Evolutionary conservation across 2,797 vertebrate species (phyloP).

Genomic region (Anguilla pacifica): DNA sequence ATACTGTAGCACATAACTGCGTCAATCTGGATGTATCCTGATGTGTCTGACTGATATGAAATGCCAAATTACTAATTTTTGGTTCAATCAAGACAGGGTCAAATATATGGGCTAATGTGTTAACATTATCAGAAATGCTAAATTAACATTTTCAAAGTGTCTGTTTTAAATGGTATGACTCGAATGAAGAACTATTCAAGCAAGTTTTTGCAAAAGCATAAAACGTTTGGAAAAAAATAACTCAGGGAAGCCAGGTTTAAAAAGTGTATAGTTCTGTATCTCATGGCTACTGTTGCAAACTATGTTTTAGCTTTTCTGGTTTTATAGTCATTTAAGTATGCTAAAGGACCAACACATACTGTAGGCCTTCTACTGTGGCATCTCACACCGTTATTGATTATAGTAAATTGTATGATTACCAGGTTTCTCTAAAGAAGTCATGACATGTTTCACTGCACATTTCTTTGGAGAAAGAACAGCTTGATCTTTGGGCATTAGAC

Average conservation of each 20-base stretch:
- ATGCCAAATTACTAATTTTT: neutral
- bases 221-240: neutral
- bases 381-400: neutral
- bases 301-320: neutral
- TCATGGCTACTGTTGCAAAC: neutral
- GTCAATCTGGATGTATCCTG: neutral
- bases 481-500: conserved; percentile 10
- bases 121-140: neutral
- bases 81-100: neutral
- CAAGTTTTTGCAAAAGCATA: neutral
- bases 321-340: conserved; percentile 17
- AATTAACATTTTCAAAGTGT: neutral
- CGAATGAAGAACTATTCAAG: neutral
- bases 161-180: neutral
- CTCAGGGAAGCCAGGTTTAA: neutral
- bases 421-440: neutral
- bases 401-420: neutral
- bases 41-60: neutral
- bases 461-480: conserved; percentile 22
- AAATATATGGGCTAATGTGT: neutral
- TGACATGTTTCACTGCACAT: conserved; percentile 4
- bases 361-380: neutral
- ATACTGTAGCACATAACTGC: neutral
- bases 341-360: neutral
- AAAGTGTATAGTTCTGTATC: neutral